Evolutionary conservation across 2,888 invertebrate genomes (phyloP).

Genomic region (Hedya salicella): DNA sequence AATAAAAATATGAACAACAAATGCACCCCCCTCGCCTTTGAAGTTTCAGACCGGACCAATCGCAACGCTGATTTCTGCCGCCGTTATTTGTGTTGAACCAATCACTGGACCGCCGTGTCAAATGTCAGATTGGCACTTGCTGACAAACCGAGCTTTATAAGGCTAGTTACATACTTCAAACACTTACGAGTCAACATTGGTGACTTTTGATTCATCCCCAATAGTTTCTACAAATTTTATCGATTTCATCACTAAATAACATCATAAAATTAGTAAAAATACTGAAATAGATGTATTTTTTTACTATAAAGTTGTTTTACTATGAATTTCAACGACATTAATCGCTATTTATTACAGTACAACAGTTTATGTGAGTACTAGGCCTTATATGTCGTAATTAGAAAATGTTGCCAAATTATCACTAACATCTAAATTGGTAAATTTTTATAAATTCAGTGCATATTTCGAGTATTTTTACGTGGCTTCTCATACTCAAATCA

Average conservation of each 20-base stretch:
- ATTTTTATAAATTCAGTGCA: neutral
- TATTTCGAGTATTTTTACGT: no score
- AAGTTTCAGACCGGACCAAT: slow-evolving; percentile 34
- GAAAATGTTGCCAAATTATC: slow-evolving; percentile 27
- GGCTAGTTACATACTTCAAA: slow-evolving; percentile 32
- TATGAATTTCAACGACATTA: neutral
- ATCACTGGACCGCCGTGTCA: slow-evolving; percentile 33
- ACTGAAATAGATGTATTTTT: neutral
- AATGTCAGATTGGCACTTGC: slow-evolving; percentile 41
- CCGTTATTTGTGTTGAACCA: slow-evolving; percentile 37
- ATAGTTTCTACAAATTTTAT: neutral
- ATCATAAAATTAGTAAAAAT: neutral
- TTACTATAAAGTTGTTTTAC: neutral
- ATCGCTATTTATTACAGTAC: neutral
- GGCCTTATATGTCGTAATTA: slow-evolving; percentile 5
- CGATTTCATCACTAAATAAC: neutral
- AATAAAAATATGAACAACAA: slow-evolving; percentile 39
- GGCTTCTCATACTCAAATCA: no score
- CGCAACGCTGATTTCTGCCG: slow-evolving; percentile 25
- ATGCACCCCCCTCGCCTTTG: slow-evolving; percentile 34
- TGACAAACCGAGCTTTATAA: slow-evolving; percentile 39
- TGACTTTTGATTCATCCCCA: neutral
- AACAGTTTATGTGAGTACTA: slow-evolving; percentile 1
- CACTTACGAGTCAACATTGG: neutral
- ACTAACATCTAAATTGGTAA: neutral